phyloP scores from a whole-genome alignment of 92 coral and sea anemone species.

The Nematostella vectensis region DNA sequence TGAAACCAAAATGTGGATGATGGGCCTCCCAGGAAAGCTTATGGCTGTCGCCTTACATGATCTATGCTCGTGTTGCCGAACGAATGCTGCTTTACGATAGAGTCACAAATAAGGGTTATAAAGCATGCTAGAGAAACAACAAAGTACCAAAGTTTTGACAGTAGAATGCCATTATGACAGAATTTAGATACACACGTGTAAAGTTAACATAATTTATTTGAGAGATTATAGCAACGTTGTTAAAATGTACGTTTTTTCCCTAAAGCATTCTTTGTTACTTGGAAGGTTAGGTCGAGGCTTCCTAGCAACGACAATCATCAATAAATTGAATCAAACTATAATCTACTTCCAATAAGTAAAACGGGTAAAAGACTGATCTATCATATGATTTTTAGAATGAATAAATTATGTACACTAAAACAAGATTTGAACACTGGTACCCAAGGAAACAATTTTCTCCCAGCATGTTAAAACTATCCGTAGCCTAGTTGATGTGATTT shows the following conservation, averaged over 20 bases:
- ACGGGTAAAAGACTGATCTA: too few relatives aligned
- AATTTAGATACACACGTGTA: too few relatives aligned
- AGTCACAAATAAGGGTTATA: too few relatives aligned
- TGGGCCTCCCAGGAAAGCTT: neutral
- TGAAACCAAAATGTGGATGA: constrained; percentile 49
- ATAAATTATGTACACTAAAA: too few relatives aligned
- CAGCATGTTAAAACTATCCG: neutral
- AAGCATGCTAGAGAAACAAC: too few relatives aligned
- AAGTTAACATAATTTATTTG: constrained; percentile 13
- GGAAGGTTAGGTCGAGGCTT: neutral
- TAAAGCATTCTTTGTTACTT: constrained; percentile 19
- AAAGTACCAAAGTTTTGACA: too few relatives aligned
- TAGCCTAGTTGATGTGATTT: constrained; percentile 1
- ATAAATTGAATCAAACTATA: neutral
- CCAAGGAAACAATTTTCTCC: too few relatives aligned
- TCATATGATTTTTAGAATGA: neutral
- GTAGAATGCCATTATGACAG: too few relatives aligned
- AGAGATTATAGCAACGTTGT: constrained; percentile 8
- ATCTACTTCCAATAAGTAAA: too few relatives aligned
- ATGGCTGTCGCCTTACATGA: neutral
- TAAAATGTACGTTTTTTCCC: constrained; percentile 11
- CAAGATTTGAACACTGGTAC: too few relatives aligned
- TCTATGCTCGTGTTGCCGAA: too few relatives aligned
- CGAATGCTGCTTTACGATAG: too few relatives aligned
- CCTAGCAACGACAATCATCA: neutral